Percentiles rank a stretch among this genome's conserved stretches.
Evolutionary conservation across 2,888 invertebrate genomes (phyloP).

Genomic region (Hoplodrina ambigua): DNA sequence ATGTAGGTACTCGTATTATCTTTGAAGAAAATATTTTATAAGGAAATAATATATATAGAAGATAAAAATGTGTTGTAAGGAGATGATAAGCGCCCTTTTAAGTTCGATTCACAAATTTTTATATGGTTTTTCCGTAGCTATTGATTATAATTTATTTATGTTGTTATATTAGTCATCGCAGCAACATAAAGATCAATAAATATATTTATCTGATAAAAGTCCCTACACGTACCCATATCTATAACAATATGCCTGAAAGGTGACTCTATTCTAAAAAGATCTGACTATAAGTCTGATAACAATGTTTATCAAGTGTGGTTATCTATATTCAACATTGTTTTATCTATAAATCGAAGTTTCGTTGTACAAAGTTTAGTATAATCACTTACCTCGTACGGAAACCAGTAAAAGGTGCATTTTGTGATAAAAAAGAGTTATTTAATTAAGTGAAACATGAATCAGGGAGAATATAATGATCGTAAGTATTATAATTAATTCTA

Average conservation of each 20-base stretch:
- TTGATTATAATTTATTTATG: neutral
- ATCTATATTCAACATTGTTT: slow-evolving; percentile 19
- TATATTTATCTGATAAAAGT: neutral
- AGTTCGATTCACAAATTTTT: neutral
- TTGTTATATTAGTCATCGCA: slow-evolving; percentile 17
- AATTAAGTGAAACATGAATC: slow-evolving; percentile 45
- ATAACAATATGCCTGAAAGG: slow-evolving; percentile 2
- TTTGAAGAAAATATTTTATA: neutral
- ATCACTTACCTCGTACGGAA: slow-evolving; percentile 20
- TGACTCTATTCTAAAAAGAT: slow-evolving; percentile 9
- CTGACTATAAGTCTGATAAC: slow-evolving; percentile 36
- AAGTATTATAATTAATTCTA: slow-evolving; percentile 7
- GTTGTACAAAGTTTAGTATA: slow-evolving; percentile 26
- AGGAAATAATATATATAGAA: neutral
- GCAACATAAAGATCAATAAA: slow-evolving; percentile 25
- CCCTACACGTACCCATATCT: neutral
- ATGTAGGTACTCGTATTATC: too few relatives aligned
- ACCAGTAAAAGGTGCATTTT: slow-evolving; percentile 13
- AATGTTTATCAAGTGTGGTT: slow-evolving; percentile 28
- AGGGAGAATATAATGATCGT: slow-evolving; percentile 29
- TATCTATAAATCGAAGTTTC: slow-evolving; percentile 46
- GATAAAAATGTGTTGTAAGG: slow-evolving; percentile 9
- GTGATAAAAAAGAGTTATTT: slow-evolving; percentile 17
- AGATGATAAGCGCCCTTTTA: neutral
- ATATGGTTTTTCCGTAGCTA: neutral